Conservation (phyloP, 2,888 invertebrate genomes). For the Cremastinae sp. region DNA sequence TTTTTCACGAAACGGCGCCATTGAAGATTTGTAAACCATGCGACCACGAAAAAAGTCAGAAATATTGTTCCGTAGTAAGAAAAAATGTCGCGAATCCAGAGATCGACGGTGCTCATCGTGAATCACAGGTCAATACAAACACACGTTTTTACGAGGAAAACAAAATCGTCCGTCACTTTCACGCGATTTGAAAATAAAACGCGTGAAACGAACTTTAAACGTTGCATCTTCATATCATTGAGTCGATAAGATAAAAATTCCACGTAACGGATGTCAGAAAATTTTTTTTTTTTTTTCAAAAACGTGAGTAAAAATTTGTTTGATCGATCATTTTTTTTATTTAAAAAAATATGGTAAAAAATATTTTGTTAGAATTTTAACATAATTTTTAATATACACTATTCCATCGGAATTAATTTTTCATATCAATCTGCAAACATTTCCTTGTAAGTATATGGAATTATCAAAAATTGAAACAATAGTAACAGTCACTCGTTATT, state of each 20-base stretch:
- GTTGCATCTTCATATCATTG: not conserved
- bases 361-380: too few relatives aligned
- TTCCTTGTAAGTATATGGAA: too few relatives aligned
- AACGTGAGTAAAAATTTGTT: too few relatives aligned
- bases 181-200: not conserved
- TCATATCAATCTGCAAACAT: too few relatives aligned
- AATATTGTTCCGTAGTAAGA: slow-evolving; percentile 68
- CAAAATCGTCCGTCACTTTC: not conserved
- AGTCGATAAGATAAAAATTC: slow-evolving; percentile 19
- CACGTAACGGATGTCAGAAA: too few relatives aligned
- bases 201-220: slow-evolving; percentile 17
- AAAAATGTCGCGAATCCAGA: slow-evolving; percentile 73
- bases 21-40: slow-evolving; percentile 62
- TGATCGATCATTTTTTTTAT: too few relatives aligned
- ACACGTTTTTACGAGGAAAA: not conserved
- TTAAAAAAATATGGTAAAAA: too few relatives aligned
- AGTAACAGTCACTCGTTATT: too few relatives aligned
- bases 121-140: not conserved
- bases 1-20: slow-evolving; percentile 68
- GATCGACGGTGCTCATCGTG: slow-evolving; percentile 69
- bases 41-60: slow-evolving; percentile 55
- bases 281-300: too few relatives aligned
- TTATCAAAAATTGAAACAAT: too few relatives aligned
- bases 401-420: too few relatives aligned
- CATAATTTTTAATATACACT: too few relatives aligned